Percentiles rank a stretch among this genome's conserved stretches.
Conservation (phyloP, 64 coral and sea anemone species). For the Montipora foliosa region DNA sequence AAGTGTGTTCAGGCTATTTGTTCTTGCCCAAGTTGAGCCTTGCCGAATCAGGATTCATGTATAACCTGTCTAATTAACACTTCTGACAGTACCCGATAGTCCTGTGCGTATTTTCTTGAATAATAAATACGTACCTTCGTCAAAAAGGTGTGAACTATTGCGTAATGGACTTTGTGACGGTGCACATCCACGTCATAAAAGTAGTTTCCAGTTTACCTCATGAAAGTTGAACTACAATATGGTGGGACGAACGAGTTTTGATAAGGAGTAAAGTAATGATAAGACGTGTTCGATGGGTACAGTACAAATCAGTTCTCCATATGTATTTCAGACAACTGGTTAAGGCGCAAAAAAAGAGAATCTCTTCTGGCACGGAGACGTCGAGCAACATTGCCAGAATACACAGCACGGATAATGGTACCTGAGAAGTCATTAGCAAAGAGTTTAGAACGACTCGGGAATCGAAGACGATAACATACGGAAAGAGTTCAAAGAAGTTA, state of each 20-base stretch:
- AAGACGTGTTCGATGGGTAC: neutral
- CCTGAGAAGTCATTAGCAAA: slow-evolving; percentile 68
- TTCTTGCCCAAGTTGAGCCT: no score
- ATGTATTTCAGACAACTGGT: slow-evolving; percentile 55
- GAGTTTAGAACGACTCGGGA: neutral
- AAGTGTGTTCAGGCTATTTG: no score
- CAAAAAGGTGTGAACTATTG: no score
- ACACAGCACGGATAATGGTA: slow-evolving; percentile 94
- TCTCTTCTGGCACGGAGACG: slow-evolving; percentile 81
- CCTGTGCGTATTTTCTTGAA: no score
- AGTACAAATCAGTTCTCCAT: neutral
- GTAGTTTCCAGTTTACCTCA: slow-evolving; percentile 2
- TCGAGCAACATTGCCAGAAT: slow-evolving; percentile 92
- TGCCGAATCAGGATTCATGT: no score
- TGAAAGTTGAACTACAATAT: neutral
- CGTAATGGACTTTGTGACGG: neutral
- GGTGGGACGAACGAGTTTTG: neutral
- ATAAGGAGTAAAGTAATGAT: neutral
- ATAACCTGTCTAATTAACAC: no score
- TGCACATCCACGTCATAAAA: neutral
- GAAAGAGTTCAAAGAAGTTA: slow-evolving; percentile 82
- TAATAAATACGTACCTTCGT: no score
- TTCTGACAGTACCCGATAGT: no score
- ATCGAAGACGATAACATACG: slow-evolving; percentile 47
- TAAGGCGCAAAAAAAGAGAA: slow-evolving; percentile 57